Base-by-base conservation (phyloP, 2,888 invertebrate genomes). In the Anticlea derivata region DNA sequence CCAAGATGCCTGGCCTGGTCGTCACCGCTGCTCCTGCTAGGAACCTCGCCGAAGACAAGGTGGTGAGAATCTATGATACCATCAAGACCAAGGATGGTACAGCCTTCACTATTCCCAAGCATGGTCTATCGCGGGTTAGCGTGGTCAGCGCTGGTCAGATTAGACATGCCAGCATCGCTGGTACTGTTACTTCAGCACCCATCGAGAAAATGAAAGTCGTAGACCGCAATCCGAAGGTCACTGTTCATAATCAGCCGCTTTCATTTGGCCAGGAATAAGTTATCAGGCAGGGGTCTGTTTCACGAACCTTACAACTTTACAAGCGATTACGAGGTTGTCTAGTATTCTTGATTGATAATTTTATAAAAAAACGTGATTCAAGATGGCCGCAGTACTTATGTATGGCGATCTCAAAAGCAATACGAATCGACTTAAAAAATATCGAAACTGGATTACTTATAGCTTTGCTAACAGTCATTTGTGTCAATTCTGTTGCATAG, bases 41-140 rank as follows among this genome's bases (percentile, higher is more conserved):
- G 8, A 30, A 58, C 27, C 68, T 80, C 26, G 66, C 75, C 50
- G 75, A 76, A 5, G 82, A 74, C 66, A 87, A 88, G 64, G 68
- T 89, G 13, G 84, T 89, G 34, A 79, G 91, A 41, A 83, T 91
- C 50, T 90, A 89, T 63, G 88, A 89, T 59, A 80, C 75, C 33
- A 72, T 88, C 22, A 86, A 83, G 55, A 69, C 78, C 22, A 88
- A 83, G 64, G 86, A 52, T 10, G 46, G 46, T 7, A 33, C 84
- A 1, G 65, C 88, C 0, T 86, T 87, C 60, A 83, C 84, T 8
- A 79, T 90, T 26, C 88, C 86, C 0, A 87, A 89, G 59, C 86
- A 89, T 48, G 82, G 68, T 34, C 66, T 88, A 11, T 67, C 78
- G 46, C 73, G 86, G 3, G 73, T 83, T 5, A 67, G 71, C 45